phyloP scores from a whole-genome alignment of 2,797 vertebrate genomes.

The Sylvia borin region DNA sequence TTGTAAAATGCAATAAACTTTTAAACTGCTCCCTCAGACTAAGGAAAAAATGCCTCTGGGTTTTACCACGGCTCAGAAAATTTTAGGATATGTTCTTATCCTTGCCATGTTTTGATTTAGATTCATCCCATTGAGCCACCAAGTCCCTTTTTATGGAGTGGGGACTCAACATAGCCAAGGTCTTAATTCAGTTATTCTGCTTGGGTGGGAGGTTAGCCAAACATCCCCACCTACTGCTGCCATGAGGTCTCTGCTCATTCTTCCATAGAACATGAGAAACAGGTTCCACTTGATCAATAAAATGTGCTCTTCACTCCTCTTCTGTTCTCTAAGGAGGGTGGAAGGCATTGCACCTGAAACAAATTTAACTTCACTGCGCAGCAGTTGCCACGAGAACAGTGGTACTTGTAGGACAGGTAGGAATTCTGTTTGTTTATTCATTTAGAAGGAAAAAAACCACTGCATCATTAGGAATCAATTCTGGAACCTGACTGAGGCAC shows the following conservation, averaged over 20 bases:
- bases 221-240: background rate
- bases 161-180: background rate
- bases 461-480: background rate
- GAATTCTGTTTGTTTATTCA: background rate
- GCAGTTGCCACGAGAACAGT: background rate
- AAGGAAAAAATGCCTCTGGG: background rate
- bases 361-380: background rate
- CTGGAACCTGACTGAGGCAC: background rate
- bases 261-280: background rate
- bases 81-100: background rate
- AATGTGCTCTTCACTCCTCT: background rate
- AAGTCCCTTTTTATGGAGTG: background rate
- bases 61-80: background rate
- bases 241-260: background rate
- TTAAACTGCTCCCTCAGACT: background rate
- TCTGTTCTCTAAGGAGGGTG: background rate
- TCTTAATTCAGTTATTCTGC: background rate
- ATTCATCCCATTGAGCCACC: background rate
- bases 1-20: background rate
- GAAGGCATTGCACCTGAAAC: background rate
- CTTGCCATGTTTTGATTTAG: background rate
- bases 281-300: background rate
- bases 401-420: background rate
- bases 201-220: background rate
- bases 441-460: background rate